Conservation (phyloP, 2,888 invertebrate species). For the Kuschelorhynchus macadamiae region DNA sequence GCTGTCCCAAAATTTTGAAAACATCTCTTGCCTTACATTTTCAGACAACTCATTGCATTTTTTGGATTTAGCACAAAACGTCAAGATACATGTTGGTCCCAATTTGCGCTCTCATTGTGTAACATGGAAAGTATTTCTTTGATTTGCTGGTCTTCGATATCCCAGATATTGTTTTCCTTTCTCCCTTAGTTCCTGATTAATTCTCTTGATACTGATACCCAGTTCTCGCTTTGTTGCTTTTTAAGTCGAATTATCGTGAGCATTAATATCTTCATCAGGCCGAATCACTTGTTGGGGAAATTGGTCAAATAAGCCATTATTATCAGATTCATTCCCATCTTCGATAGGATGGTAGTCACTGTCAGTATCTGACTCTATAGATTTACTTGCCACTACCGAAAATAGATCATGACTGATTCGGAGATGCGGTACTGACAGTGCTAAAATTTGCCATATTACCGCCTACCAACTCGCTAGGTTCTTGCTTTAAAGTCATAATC, state of each 20-base stretch:
- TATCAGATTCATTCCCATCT: slow-evolving; percentile 3
- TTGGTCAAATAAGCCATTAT: background rate
- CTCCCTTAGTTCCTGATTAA: slow-evolving; percentile 35
- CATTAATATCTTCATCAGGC: background rate
- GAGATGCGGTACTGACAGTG: slow-evolving; percentile 4
- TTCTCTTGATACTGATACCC: slow-evolving; percentile 7
- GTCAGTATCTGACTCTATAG: background rate
- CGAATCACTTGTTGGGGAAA: background rate
- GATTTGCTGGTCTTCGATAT: slow-evolving; percentile 32
- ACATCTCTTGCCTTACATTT: slow-evolving; percentile 16
- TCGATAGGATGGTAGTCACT: slow-evolving; percentile 1
- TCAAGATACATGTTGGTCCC: slow-evolving; percentile 26
- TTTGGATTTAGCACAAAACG: slow-evolving; percentile 29
- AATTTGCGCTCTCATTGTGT: slow-evolving; percentile 20
- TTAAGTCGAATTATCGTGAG: background rate
- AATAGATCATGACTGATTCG: background rate
- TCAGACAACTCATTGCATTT: slow-evolving; percentile 18
- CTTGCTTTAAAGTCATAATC: background rate
- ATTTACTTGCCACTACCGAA: background rate
- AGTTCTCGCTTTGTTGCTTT: slow-evolving; percentile 5
- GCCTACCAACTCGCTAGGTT: background rate
- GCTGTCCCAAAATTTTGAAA: slow-evolving; percentile 31
- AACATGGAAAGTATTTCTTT: slow-evolving; percentile 35
- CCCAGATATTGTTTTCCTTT: slow-evolving; percentile 34
- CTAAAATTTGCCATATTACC: background rate